Base-by-base conservation (phyloP, 2,113 vertebrate genomes). In the Nerophis lumbriciformis region DNA sequence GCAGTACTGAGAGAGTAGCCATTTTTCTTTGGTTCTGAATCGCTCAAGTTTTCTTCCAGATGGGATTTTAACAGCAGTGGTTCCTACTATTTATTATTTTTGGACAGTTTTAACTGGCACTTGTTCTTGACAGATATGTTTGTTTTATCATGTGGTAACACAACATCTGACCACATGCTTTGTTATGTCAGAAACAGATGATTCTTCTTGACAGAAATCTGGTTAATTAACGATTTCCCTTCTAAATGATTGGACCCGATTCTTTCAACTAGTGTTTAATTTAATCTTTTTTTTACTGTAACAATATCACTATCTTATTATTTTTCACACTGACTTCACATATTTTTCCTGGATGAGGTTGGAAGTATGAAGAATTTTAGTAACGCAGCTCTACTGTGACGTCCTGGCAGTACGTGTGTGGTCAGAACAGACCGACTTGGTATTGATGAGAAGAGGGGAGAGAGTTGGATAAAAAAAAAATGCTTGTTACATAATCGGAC, bases 401-500 rank as follows among this genome's bases (percentile, higher is more conserved):
- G 56, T 50, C 55, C 28, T 35, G 57, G 45, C 58, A 68, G 35
- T 4, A 52, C 35, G 19, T 50, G 1, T 48, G 59, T 69, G 57
- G 52, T 66, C 61, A 68, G 61, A 68, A 4, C 15, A 57, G 37
- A 71, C 61, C 50, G 58, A 66, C 68, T 48, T 79, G 65, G 59
- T 66, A 61, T 19, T 45, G 45, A 55, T 59, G 63, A 45, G 49
- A 55, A 28, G 55, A 36, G 59, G 60, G 54, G 28, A 48, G 61
- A 65, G 50, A 28, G 56, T 38, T 71, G 66, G 58, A 64, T 61
- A 68, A 67, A 75, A 79, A 76, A 65, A 58, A 51, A 51, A 19
- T 19, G 69, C 47, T 53, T 14, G 67, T 87, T 83, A 71, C 53
- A 19, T 77, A 78, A 77, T 8, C 4, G 53, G 13, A 14, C 45